Conservation (phyloP, 2,797 vertebrate genomes). For the Lepidocolaptes lacrymiger region DNA sequence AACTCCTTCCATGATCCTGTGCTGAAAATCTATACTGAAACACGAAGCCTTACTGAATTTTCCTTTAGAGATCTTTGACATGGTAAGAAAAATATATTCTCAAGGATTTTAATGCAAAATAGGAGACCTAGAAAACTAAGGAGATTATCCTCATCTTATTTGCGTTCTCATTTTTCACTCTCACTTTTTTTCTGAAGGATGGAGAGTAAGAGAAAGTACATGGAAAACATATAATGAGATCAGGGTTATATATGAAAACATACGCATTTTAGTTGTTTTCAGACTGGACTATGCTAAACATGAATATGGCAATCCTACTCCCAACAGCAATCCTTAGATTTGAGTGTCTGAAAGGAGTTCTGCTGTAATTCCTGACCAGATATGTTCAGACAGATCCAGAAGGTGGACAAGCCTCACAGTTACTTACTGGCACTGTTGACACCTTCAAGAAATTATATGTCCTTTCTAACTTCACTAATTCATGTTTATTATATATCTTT, state of each 20-base stretch:
- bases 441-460: neutral
- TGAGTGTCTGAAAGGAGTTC: neutral
- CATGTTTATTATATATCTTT: neutral
- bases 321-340: neutral
- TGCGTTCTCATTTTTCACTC: neutral
- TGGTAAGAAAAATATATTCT: neutral
- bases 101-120: neutral
- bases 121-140: neutral
- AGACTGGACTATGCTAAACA: neutral
- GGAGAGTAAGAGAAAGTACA: neutral
- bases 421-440: neutral
- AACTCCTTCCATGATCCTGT: neutral
- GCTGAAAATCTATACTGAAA: neutral
- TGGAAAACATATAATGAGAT: neutral
- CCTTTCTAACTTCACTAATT: neutral
- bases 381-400: neutral
- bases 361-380: neutral
- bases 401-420: neutral
- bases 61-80: neutral
- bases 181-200: neutral
- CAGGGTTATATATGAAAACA: neutral
- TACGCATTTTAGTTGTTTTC: neutral
- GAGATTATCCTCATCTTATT: neutral
- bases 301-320: neutral
- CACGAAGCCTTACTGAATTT: neutral